Evolutionary conservation across 2,888 invertebrate genomes (phyloP).

Genomic region (Venustoraphidia nigricollis): DNA sequence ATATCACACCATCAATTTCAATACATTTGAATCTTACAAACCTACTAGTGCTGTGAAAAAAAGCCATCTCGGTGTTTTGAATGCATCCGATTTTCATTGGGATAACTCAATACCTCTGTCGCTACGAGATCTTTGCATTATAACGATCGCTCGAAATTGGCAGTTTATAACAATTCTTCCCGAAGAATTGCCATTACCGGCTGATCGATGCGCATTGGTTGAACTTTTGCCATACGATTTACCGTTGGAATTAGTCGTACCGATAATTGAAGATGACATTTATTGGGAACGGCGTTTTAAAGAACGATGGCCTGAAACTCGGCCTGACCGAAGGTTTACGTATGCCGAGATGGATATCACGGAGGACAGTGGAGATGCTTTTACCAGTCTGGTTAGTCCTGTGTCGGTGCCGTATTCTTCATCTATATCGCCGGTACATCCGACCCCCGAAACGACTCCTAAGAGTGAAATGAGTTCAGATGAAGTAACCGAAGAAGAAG

Average conservation of each 20-base stretch:
- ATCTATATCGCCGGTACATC: too few species aligned
- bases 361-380: too few species aligned
- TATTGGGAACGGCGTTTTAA: constrained; percentile 23
- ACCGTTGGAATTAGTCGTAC: constrained; percentile 18
- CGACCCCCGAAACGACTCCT: too few species aligned
- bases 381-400: too few species aligned
- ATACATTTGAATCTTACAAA: not conserved
- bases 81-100: constrained; percentile 13
- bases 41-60: too few species aligned
- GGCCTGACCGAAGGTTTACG: constrained; percentile 7
- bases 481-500: too few species aligned
- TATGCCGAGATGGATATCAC: too few species aligned
- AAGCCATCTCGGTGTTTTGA: too few species aligned
- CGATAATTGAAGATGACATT: constrained; percentile 19
- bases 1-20: not conserved
- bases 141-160: constrained; percentile 18
- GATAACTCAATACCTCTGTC: constrained; percentile 14
- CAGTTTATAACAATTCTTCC: constrained; percentile 12
- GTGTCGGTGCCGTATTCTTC: too few species aligned
- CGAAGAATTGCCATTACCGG: constrained; percentile 17
- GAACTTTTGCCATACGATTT: constrained; percentile 20
- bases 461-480: too few species aligned
- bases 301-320: constrained; percentile 19
- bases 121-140: constrained; percentile 17
- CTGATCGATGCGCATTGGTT: constrained; percentile 18